Evolutionary conservation across 2,888 invertebrate genomes (phyloP).

Genomic region (Villa cingulata): DNA sequence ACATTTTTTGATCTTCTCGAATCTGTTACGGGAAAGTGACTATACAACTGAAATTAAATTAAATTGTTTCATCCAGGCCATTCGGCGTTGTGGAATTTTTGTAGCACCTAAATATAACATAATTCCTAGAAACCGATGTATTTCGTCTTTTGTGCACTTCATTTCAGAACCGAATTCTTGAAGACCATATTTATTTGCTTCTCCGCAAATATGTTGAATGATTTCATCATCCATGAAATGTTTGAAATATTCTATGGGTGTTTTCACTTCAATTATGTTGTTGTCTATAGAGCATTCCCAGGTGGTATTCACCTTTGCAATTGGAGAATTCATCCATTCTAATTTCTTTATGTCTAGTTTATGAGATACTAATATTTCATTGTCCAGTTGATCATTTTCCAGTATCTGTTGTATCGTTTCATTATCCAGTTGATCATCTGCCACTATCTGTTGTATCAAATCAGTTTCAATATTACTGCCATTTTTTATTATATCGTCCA

Average conservation of each 20-base stretch:
- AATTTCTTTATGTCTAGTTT: constrained; percentile 3
- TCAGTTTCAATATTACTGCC: background rate
- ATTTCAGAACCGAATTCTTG: constrained; percentile 3
- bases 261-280: background rate
- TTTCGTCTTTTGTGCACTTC: background rate
- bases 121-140: constrained; percentile 1
- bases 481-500: background rate
- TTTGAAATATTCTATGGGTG: constrained; percentile 4
- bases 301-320: background rate
- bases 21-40: background rate
- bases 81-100: constrained; percentile 1
- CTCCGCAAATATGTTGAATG: background rate
- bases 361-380: too few relatives aligned
- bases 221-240: constrained; percentile 3
- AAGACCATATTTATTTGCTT: constrained; percentile 5
- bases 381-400: too few relatives aligned
- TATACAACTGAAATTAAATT: constrained; percentile 2
- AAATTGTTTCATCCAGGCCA: constrained; percentile 6
- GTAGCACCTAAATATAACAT: background rate
- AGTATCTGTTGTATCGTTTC: background rate
- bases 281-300: background rate
- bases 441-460: background rate
- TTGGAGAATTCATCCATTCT: background rate
- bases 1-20: constrained; percentile 4
- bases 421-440: background rate